A percentile compares a stretch with the other conserved stretches of the same genome.
Conservation (phyloP, 2,113 vertebrate species). For the Callorhinus ursinus region DNA sequence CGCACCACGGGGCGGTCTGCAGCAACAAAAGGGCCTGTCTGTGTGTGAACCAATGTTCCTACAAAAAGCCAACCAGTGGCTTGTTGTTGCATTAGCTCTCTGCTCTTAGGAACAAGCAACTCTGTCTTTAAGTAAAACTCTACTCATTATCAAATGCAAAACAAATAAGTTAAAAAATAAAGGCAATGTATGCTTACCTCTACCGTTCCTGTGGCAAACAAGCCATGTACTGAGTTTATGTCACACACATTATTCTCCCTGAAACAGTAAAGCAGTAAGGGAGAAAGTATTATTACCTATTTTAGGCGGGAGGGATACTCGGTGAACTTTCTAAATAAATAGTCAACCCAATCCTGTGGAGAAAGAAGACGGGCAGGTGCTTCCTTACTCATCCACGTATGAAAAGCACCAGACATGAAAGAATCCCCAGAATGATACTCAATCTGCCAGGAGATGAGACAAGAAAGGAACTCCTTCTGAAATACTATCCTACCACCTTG, state of each 20-base stretch:
- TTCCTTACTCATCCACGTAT: background rate
- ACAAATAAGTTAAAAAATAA: background rate
- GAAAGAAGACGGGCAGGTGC: background rate
- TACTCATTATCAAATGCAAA: background rate
- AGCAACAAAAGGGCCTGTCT: background rate
- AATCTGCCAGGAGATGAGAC: background rate
- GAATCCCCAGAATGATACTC: background rate
- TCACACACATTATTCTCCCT: conserved; percentile 97
- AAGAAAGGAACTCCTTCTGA: background rate
- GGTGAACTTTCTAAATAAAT: background rate
- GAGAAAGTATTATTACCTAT: background rate
- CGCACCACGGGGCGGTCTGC: accelerated
- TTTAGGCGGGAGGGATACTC: accelerated
- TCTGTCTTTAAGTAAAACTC: background rate
- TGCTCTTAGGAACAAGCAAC: too few species aligned
- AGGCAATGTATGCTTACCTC: conserved; percentile 87
- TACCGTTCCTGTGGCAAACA: conserved; percentile 93
- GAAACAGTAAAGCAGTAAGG: conserved; percentile 53
- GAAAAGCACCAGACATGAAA: background rate
- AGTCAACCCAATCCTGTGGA: too few species aligned
- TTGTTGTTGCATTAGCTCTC: background rate
- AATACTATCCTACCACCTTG: background rate
- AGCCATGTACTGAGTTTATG: conserved; percentile 94
- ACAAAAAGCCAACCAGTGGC: background rate
- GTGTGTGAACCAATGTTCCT: accelerated